phyloP scores from a whole-genome alignment of 2,113 vertebrate genomes.

The Bungarus multicinctus region DNA sequence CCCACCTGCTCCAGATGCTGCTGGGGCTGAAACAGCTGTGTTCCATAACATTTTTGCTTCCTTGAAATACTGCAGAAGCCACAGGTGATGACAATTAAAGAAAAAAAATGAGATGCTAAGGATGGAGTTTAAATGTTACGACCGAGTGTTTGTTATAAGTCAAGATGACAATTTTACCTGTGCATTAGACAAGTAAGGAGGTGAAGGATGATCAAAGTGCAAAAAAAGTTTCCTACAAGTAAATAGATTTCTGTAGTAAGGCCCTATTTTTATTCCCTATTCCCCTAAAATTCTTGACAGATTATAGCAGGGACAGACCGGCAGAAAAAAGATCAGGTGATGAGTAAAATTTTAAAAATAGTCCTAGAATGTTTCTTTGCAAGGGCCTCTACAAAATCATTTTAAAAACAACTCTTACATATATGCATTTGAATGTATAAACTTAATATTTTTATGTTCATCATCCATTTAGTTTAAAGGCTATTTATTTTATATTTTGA shows the following conservation, averaged over 20 bases:
- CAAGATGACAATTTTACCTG: neutral
- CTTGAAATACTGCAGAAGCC: constrained; percentile 43
- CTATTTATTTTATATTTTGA: neutral
- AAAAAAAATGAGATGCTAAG: constrained; percentile 33
- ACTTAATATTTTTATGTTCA: neutral
- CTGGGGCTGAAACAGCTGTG: neutral
- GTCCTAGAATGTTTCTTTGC: neutral
- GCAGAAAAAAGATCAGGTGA: neutral
- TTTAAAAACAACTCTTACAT: neutral
- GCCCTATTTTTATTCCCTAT: neutral
- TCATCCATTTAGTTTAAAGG: neutral
- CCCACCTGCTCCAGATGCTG: constrained; percentile 9
- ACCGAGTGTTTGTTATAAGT: neutral
- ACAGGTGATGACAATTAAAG: constrained; percentile 2
- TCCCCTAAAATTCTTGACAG: neutral
- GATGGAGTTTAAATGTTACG: neutral
- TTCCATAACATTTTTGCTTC: constrained; percentile 35
- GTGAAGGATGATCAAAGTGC: neutral
- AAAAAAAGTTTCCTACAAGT: neutral
- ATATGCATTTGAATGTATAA: neutral
- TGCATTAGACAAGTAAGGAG: neutral
- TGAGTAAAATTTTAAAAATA: neutral
- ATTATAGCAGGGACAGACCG: neutral
- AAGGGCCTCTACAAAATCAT: neutral
- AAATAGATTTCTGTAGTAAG: neutral